Evolutionary conservation across 2,113 vertebrate genomes (phyloP), one percentile per base, ranked within the genome.

Genomic region (Notothenia rossii): DNA sequence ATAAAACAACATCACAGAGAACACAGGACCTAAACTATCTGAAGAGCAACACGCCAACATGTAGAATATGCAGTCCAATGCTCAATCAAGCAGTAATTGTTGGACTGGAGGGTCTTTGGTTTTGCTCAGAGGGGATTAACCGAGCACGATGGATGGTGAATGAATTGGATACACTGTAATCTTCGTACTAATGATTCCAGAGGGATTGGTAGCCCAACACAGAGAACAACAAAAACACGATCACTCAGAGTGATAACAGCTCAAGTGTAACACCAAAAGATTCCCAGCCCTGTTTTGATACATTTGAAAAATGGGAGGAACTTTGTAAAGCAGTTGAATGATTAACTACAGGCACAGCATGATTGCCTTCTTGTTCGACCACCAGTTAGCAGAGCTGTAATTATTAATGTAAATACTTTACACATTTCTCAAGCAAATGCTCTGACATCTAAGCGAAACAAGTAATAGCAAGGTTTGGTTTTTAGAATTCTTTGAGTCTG

Each of bases 241-340:
- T 33, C 14, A 25, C 18, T 22, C 18, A 33, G 81, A 76, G 29
- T 56, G 13, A 69, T 75, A 67, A 71, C 10, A 7, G 58, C 50
- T 43, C 1, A 62, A 45, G 65, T 53, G 66, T 14, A 59, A 29
- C 22, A 71, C 14, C 55, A 45, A 60, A 36, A 29, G 0, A 29
- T 29, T 29, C 17, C 45, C 49, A 1, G 10, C 40, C 33, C 18
- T n/a, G 48, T 82, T 62, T 43, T 15, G 36, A 83, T 43, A 22
- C 53, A 80, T 73, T 72, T 63, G 5, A 82, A 84, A 78, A 36
- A 90, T 86, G 76, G 77, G 61, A 84, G 74, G 89, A 89, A 89
- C 89, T 15, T 58, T 65, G 65, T 66, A 8, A 25, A 72, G 51
- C 33, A 33, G 81, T 13, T 87, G 40, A 89, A 89, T 89, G 25